phyloP scores from a whole-genome alignment of 1,140 invertebrate species.

The Temnothorax curvispinosus region DNA sequence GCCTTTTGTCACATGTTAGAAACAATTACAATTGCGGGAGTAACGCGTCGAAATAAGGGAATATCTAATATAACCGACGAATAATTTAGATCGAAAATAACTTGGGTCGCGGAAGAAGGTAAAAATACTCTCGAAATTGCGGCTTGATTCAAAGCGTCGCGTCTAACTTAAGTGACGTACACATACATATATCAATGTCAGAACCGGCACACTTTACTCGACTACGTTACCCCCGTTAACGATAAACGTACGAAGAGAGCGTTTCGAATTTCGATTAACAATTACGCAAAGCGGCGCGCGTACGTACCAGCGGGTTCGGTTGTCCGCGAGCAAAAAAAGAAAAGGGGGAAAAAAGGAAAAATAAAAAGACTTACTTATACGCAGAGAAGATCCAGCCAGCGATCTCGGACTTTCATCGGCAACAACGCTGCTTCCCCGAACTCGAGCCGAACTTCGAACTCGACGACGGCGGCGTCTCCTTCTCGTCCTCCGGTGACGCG shows the following conservation, averaged over 20 bases:
- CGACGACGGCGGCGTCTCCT: neutral
- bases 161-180: neutral
- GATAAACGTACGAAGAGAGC: neutral
- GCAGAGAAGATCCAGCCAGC: slow-evolving; percentile 25
- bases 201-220: neutral
- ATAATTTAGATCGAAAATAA: neutral
- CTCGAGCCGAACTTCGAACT: neutral
- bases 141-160: neutral
- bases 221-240: neutral
- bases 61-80: neutral
- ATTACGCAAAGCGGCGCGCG: neutral
- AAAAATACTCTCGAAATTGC: neutral
- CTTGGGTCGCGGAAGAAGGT: neutral
- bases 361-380: slow-evolving; percentile 23
- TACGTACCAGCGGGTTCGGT: neutral
- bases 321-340: neutral
- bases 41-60: neutral
- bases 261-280: neutral
- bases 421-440: neutral
- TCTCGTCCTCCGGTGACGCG: neutral
- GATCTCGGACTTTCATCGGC: slow-evolving; percentile 39
- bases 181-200: too few species aligned
- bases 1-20: neutral
- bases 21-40: neutral
- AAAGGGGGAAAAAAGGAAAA: neutral